These are phyloP conservation scores for Aleiodes alternator DNA, from an alignment of 2,888 invertebrate species.

Conservation along the genomic window DNA sequence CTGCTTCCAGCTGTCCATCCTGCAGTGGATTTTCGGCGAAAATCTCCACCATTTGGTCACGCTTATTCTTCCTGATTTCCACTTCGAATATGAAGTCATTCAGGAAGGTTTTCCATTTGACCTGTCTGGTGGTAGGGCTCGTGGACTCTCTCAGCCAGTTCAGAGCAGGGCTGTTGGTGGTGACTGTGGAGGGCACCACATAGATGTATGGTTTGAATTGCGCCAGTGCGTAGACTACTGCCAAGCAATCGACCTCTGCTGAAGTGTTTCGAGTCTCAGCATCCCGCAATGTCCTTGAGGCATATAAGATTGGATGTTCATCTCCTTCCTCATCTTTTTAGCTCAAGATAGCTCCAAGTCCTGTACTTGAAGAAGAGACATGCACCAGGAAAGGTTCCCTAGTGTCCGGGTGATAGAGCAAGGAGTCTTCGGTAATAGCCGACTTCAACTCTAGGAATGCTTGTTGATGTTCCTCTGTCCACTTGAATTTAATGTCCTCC, in stretches of 20 bases:
- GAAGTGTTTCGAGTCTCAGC: constrained; percentile 32
- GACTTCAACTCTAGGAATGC: constrained; percentile 49
- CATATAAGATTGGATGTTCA: constrained; percentile 24
- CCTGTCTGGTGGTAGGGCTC: neutral
- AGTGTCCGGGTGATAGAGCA: constrained; percentile 63
- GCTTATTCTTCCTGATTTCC: neutral
- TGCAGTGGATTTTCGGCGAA: neutral
- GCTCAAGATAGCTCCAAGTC: constrained; percentile 9
- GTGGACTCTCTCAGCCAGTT: neutral
- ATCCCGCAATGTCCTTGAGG: constrained; percentile 2
- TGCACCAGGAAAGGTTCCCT: constrained; percentile 59
- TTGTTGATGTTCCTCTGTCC: constrained; percentile 42
- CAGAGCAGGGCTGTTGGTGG: neutral
- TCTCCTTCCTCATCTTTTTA: neutral
- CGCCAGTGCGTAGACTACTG: constrained; percentile 5
- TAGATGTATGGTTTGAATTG: constrained; percentile 31
- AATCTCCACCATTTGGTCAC: neutral
- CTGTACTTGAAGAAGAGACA: constrained; percentile 3
- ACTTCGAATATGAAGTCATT: neutral
- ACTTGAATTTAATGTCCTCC: constrained; percentile 51
- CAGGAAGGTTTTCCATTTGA: neutral
- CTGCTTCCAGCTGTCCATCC: too few species aligned
- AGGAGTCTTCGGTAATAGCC: constrained; percentile 44
- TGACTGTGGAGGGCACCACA: neutral
- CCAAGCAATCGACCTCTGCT: constrained; percentile 24